Conservation (phyloP, 2,797 vertebrate genomes). For the Rhodeus uyekii region DNA sequence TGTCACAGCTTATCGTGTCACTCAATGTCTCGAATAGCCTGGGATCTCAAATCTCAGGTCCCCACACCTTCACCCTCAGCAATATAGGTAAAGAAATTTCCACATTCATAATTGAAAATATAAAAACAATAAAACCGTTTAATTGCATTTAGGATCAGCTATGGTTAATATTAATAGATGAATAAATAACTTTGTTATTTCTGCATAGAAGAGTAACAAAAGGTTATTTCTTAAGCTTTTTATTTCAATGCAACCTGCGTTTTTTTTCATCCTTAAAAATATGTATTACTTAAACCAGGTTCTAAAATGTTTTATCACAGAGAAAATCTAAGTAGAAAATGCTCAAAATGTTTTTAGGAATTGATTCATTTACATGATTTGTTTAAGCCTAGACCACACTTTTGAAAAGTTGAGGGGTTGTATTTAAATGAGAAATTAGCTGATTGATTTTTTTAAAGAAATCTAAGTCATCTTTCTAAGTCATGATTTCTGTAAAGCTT, state of each 20-base stretch:
- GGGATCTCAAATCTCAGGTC: conserved; percentile 69
- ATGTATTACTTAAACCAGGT: no score
- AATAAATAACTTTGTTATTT: not conserved
- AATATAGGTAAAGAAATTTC: conserved; percentile 77
- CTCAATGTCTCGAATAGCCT: conserved; percentile 77
- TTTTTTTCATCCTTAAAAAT: not conserved
- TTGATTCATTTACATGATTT: not conserved
- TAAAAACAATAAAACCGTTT: not conserved
- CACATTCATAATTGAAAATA: not conserved
- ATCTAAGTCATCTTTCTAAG: not conserved
- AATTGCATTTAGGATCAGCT: not conserved
- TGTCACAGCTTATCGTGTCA: conserved; percentile 72
- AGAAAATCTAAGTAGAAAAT: no score
- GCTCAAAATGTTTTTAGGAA: not conserved
- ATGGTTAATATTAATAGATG: no score
- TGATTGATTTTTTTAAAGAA: not conserved
- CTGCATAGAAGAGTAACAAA: not conserved
- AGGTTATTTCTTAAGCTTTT: not conserved
- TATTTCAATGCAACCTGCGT: not conserved
- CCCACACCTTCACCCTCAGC: conserved; percentile 66
- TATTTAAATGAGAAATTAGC: not conserved
- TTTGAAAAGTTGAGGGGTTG: not conserved
- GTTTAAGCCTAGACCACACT: not conserved
- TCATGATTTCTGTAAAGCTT: not conserved
- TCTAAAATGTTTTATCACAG: no score